Conservation (phyloP, 2,888 invertebrate species). For the Lacanobia wlatinum region DNA sequence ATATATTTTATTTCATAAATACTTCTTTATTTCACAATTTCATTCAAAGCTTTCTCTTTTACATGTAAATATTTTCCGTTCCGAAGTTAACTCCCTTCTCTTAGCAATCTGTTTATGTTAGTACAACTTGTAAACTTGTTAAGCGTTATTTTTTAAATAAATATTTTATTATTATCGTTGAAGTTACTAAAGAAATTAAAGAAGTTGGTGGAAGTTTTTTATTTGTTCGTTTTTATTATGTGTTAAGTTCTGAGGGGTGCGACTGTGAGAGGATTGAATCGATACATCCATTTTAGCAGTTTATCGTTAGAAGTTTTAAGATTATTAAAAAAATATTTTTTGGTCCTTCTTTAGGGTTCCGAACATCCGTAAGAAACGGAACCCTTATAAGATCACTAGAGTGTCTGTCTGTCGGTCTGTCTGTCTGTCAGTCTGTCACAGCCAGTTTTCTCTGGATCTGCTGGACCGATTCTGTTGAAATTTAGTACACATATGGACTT, state of each 20-base stretch:
- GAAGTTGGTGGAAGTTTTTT: slow-evolving; percentile 19
- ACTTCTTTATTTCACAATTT: slow-evolving; percentile 23
- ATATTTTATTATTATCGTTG: slow-evolving; percentile 43
- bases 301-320: too few species aligned
- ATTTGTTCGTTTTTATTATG: slow-evolving; percentile 14
- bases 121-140: slow-evolving; percentile 33
- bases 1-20: slow-evolving; percentile 7
- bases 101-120: slow-evolving; percentile 42
- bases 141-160: slow-evolving; percentile 34
- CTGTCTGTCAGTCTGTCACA: too few species aligned
- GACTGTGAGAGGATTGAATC: neutral
- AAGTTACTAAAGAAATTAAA: slow-evolving; percentile 31
- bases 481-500: too few species aligned
- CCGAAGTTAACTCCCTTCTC: slow-evolving; percentile 18
- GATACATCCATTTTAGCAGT: too few species aligned
- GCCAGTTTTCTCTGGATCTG: too few species aligned
- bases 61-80: slow-evolving; percentile 29
- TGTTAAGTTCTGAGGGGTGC: neutral
- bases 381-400: too few species aligned
- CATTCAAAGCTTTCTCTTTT: slow-evolving; percentile 12
- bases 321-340: too few species aligned
- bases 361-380: too few species aligned
- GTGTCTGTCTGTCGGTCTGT: too few species aligned
- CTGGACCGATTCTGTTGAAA: too few species aligned
- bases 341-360: too few species aligned